Evolutionary conservation across 2,888 invertebrate species (phyloP).

Genomic region (Andrena fulva): DNA sequence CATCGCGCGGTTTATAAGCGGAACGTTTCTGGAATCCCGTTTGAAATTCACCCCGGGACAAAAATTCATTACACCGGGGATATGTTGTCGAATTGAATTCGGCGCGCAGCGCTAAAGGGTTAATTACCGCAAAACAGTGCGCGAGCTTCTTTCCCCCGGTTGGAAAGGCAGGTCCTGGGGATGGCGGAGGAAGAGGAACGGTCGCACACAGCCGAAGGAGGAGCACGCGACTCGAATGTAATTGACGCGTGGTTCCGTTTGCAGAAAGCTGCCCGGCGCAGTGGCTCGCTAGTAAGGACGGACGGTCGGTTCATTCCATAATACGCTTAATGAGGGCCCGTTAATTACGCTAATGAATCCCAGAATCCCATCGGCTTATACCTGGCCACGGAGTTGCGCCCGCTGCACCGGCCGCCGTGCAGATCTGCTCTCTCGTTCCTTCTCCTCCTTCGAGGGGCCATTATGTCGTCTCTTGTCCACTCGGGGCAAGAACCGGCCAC

Average conservation of each 20-base stretch:
- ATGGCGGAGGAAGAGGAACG: constrained; percentile 23
- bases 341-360: constrained; percentile 81
- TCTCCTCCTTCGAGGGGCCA: constrained; percentile 27
- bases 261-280: constrained; percentile 65
- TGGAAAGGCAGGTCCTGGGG: constrained; percentile 22
- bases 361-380: constrained; percentile 75
- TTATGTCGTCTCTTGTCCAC: constrained; percentile 22
- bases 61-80: constrained; percentile 24
- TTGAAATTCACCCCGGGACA: constrained; percentile 26
- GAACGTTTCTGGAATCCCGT: background rate
- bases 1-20: background rate
- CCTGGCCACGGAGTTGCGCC: constrained; percentile 55
- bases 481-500: background rate
- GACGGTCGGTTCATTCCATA: constrained; percentile 66
- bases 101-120: constrained; percentile 29
- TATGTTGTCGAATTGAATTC: constrained; percentile 37
- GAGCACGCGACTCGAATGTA: constrained; percentile 74
- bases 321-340: constrained; percentile 79
- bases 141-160: constrained; percentile 26
- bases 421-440: constrained; percentile 43
- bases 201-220: constrained; percentile 30
- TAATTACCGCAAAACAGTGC: constrained; percentile 55
- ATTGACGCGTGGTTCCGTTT: constrained; percentile 75
- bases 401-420: constrained; percentile 40
- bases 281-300: constrained; percentile 48